phyloP scores from a whole-genome alignment of 2,888 invertebrate species.

The Apeira syringaria region DNA sequence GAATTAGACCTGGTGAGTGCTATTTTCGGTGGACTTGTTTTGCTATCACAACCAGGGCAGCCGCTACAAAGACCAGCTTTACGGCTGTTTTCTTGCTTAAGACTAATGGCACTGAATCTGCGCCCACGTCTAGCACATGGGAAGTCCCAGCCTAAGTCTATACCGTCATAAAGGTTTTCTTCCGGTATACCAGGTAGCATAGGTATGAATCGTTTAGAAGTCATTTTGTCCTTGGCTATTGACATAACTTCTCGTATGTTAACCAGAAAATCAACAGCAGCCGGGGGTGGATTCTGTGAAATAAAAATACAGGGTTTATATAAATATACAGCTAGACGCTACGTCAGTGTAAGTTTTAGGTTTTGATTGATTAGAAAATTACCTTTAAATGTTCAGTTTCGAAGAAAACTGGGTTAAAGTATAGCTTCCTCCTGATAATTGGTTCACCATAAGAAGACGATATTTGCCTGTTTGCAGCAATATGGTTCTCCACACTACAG shows the following conservation, averaged over 20 bases:
- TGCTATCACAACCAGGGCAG: conserved; percentile 86
- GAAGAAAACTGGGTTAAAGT: conserved; percentile 96
- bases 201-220: conserved; percentile 90
- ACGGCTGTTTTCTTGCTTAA: conserved; percentile 85
- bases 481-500: conserved; percentile 59
- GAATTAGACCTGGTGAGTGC: conserved; percentile 70
- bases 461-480: conserved; percentile 44
- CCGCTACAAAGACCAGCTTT: conserved; percentile 84
- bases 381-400: conserved; percentile 93
- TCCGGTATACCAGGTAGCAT: conserved; percentile 91
- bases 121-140: conserved; percentile 78
- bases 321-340: neutral
- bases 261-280: conserved; percentile 93
- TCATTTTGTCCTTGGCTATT: conserved; percentile 94
- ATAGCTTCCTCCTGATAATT: conserved; percentile 88
- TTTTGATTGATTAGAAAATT: conserved; percentile 33
- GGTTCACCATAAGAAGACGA: conserved; percentile 64
- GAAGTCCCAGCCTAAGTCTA: conserved; percentile 78
- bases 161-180: conserved; percentile 84
- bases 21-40: conserved; percentile 50
- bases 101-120: conserved; percentile 81
- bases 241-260: conserved; percentile 95
- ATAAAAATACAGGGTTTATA: too few relatives aligned
- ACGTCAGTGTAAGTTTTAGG: neutral
- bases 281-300: conserved; percentile 92